phyloP scores from a whole-genome alignment of 2,888 invertebrate species.

The Theodoxus fluviatilis region DNA sequence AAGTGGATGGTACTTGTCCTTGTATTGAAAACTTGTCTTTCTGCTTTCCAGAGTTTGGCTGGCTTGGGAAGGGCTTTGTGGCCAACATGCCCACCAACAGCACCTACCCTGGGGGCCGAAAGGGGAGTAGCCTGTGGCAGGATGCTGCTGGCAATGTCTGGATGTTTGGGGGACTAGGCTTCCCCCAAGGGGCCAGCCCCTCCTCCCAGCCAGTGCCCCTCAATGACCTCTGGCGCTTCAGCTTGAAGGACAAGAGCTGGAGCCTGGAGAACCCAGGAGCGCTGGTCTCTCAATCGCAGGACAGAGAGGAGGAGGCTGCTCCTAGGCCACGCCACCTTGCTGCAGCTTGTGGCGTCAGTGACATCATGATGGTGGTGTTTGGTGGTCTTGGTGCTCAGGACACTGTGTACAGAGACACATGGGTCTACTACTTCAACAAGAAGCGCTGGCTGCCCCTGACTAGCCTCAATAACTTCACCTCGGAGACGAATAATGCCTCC shows the following conservation, averaged over 20 bases:
- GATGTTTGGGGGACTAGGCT: slow-evolving; percentile 52
- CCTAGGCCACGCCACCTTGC: slow-evolving; percentile 42
- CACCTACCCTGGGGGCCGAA: slow-evolving; percentile 44
- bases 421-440: slow-evolving; percentile 39
- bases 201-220: slow-evolving; percentile 36
- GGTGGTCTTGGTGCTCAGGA: no score
- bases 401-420: no score
- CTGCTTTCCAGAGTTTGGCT: slow-evolving; percentile 44
- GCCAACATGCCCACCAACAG: slow-evolving; percentile 33
- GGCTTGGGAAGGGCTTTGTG: slow-evolving; percentile 39
- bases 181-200: slow-evolving; percentile 29
- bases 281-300: slow-evolving; percentile 18
- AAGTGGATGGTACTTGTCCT: not conserved
- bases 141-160: slow-evolving; percentile 38
- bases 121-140: slow-evolving; percentile 45
- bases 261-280: slow-evolving; percentile 39
- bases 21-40: not conserved
- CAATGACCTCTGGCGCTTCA: slow-evolving; percentile 51
- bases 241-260: slow-evolving; percentile 36
- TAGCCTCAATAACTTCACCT: not conserved
- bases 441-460: slow-evolving; percentile 14
- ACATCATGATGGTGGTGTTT: slow-evolving; percentile 39
- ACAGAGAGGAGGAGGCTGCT: slow-evolving; percentile 16
- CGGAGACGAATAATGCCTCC: not conserved
- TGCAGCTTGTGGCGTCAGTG: slow-evolving; percentile 45